Base-by-base conservation (phyloP, 2,888 invertebrate species). In the Drosophila vallismaia region DNA sequence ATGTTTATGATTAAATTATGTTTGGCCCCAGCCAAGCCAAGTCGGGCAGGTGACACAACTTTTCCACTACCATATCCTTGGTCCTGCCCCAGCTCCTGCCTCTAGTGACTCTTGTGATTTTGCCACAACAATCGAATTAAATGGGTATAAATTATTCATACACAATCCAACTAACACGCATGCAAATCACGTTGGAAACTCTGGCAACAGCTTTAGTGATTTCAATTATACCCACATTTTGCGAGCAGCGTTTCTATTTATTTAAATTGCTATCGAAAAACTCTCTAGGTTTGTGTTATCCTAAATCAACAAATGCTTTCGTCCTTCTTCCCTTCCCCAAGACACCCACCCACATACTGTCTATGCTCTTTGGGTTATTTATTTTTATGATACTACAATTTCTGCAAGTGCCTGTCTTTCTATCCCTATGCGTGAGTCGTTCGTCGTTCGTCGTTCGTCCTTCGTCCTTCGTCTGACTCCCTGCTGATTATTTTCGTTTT, bases 401-500 rank as follows among this genome's bases (percentile, higher is more conserved):
- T 79, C 69, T 44, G 57, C 24, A 24, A 55, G 67, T 67, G 48
- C 50, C 57, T 58, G 29, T 44, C 19, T 42, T 24, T 36, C 44
- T 24, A 42, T 44, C 19, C 4, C 36, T 14, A 28, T 19, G 51
- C 50, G 12, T 24, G 38, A 31, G 14, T 40, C 28, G 0, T 6
- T 28, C 28, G 28, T 33, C 10, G 46, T 38, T 48, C n/a, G 44
- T 62, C 12, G 6, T 5, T 36, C n/a, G 80, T 33, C 10, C 46
- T 38, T 48, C n/a, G 44, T 62, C 12, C n/a, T 5, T 36, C n/a
- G 80, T 86, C 58, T 80, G 75, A 52, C 81, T 82, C 86, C 76
- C 76, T 82, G 86, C 87, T 84, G 84, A 85, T 84, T 84, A 87
- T 87, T 82, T 87, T 85, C 83, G 75, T 87, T 87, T 85, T 85